Evolutionary conservation across 1,140 invertebrate species (phyloP), one percentile per base, ranked within the genome.

Genomic region (Leptinotarsa texana): DNA sequence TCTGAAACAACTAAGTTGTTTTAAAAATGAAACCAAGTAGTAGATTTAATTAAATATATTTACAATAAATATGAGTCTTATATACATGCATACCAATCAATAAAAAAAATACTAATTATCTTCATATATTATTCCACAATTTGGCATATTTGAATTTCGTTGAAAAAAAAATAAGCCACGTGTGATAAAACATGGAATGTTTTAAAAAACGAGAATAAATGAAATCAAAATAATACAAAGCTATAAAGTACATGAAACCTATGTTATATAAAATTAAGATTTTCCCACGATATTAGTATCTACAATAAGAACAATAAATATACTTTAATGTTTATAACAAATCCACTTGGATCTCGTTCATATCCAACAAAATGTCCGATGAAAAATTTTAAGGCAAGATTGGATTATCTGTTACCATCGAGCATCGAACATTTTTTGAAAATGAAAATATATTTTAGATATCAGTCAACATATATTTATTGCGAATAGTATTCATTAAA

Each of bases 21-120:
- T 24, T 13, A 17, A 27, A 73, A 71, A 72, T 79, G 72, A 79
- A 63, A 65, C n/a, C 51, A 48, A 57, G 73, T 66, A 73, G 49
- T 74, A 77, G 75, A 79, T 80, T 78, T 80, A 81, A 66, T 78
- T 72, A 81, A 80, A 79, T 80, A 67, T 80, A 81, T 81, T 79
- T 81, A 81, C 80, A 81, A 78, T 81, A 79, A 81, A 80, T 81
- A 80, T 79, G 67, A 74, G 67, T 78, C 57, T 48, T 78, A 80
- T 81, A 72, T 80, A 80, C 76, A 81, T 68, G 74, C 63, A 76
- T 74, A 71, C 73, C 72, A 75, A 70, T 62, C 67, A 74, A 62
- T 49, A 72, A 77, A 77, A 75, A 75, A 76, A 70, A 70, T 75
- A 74, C 66, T 74, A 67, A 74, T 61, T 69, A 42, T 75, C 18